Percentiles rank a stretch among this genome's conserved stretches.
Conservation (phyloP, 1,140 invertebrate species). For the Marisa cornuarietis region DNA sequence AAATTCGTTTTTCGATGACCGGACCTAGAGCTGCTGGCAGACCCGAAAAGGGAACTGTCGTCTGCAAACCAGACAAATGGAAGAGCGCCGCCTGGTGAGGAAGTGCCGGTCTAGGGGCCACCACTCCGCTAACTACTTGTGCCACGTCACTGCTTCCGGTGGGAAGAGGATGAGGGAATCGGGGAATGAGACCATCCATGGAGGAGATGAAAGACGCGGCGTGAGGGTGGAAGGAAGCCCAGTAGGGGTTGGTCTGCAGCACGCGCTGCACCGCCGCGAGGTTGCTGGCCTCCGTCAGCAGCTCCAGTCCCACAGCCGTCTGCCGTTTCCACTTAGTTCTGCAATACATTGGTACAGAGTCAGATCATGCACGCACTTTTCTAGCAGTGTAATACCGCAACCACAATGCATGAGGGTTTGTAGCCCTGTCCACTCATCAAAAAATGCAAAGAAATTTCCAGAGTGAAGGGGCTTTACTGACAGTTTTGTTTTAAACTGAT, state of each 20-base stretch:
- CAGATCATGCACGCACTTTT: too few relatives aligned
- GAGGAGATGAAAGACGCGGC: not conserved
- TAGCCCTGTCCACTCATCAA: too few relatives aligned
- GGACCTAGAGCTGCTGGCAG: not conserved
- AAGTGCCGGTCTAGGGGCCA: not conserved
- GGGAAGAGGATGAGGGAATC: not conserved
- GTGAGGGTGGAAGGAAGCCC: conserved; percentile 65
- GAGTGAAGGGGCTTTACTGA: too few relatives aligned
- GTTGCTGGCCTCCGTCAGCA: conserved; percentile 95
- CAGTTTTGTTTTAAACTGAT: too few relatives aligned
- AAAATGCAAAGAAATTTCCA: too few relatives aligned
- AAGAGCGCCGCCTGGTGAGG: not conserved
- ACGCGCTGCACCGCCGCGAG: conserved; percentile 95
- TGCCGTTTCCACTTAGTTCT: conserved; percentile 99
- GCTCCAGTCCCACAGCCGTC: conserved; percentile 94
- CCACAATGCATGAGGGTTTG: too few relatives aligned
- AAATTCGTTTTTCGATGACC: not conserved
- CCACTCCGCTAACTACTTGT: not conserved
- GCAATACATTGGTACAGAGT: conserved; percentile 52
- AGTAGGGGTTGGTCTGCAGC: conserved; percentile 80
- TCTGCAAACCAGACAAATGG: not conserved
- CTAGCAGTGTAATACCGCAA: too few relatives aligned
- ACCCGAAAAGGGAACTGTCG: not conserved
- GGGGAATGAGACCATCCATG: not conserved
- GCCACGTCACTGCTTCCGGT: not conserved